These are phyloP conservation scores for Phrynosoma platyrhinos DNA, from an alignment of 2,113 vertebrate genomes.

Conservation along the genomic window DNA sequence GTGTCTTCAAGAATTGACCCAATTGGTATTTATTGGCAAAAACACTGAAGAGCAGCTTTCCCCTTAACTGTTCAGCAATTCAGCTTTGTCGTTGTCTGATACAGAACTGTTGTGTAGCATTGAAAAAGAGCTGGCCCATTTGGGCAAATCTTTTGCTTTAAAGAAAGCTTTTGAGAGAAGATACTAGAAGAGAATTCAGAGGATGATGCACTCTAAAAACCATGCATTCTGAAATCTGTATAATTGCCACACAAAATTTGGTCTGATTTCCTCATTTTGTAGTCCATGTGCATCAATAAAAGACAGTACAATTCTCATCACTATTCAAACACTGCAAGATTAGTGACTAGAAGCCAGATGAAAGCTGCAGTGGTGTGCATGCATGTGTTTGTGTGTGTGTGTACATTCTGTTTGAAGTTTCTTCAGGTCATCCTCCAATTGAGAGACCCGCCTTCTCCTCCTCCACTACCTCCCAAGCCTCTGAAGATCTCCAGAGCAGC, in stretches of 20 bases:
- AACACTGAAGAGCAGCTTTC: background rate
- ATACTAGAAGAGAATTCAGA: background rate
- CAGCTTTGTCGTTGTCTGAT: background rate
- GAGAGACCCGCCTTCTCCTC: background rate
- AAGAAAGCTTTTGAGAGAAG: background rate
- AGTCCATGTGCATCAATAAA: conserved; percentile 19
- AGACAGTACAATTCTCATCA: conserved; percentile 12
- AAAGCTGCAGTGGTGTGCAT: too few relatives aligned
- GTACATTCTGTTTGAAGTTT: background rate
- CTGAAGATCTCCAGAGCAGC: background rate
- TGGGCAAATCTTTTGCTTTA: background rate
- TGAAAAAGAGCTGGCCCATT: background rate
- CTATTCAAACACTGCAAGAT: conserved; percentile 17
- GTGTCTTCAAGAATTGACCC: background rate
- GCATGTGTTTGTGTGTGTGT: too few relatives aligned
- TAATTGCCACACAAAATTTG: conserved; percentile 2
- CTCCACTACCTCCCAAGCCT: background rate
- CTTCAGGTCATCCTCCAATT: background rate
- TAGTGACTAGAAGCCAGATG: conserved; percentile 20
- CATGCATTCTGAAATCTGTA: background rate
- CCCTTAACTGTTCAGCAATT: background rate
- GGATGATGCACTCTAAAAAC: background rate
- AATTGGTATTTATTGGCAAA: background rate
- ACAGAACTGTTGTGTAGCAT: background rate
- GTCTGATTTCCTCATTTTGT: conserved; percentile 18